phyloP scores from a whole-genome alignment of 2,797 vertebrate genomes.

The Anguilla marmorata region DNA sequence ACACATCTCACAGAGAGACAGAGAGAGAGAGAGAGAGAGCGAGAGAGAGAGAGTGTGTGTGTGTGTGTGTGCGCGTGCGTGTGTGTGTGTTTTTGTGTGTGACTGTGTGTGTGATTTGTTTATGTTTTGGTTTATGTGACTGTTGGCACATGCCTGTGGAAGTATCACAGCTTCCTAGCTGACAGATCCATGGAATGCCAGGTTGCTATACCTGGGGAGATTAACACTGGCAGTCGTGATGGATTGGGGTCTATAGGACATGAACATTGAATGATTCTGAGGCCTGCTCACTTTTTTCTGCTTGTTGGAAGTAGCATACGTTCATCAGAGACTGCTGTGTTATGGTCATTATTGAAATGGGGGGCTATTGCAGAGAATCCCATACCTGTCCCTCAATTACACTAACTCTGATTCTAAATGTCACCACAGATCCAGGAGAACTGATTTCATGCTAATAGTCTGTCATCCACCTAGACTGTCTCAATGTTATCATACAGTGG shows the following conservation, averaged over 20 bases:
- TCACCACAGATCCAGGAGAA: not conserved
- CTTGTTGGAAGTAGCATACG: not conserved
- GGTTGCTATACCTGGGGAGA: not conserved
- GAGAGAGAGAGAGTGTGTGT: not conserved
- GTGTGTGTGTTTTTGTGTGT: not conserved
- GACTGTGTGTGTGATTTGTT: too few species aligned
- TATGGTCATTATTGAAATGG: not conserved
- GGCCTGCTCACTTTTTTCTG: not conserved
- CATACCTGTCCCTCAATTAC: not conserved
- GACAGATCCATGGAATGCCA: not conserved
- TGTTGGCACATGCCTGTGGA: not conserved
- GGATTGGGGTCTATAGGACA: conserved; percentile 30
- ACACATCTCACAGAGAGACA: conserved; percentile 53
- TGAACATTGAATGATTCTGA: conserved; percentile 30
- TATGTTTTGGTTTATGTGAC: conserved; percentile 4
- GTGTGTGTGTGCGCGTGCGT: not conserved
- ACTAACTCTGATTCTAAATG: not conserved
- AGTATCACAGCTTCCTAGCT: not conserved
- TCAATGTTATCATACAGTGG: not conserved
- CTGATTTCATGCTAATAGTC: not conserved
- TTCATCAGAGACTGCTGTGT: not conserved
- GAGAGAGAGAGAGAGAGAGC: conserved; percentile 43
- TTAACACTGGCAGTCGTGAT: not conserved
- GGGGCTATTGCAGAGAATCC: not conserved
- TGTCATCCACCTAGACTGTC: not conserved